Evolutionary conservation across 2,797 vertebrate genomes (phyloP).

Genomic region (Rachycentron canadum): DNA sequence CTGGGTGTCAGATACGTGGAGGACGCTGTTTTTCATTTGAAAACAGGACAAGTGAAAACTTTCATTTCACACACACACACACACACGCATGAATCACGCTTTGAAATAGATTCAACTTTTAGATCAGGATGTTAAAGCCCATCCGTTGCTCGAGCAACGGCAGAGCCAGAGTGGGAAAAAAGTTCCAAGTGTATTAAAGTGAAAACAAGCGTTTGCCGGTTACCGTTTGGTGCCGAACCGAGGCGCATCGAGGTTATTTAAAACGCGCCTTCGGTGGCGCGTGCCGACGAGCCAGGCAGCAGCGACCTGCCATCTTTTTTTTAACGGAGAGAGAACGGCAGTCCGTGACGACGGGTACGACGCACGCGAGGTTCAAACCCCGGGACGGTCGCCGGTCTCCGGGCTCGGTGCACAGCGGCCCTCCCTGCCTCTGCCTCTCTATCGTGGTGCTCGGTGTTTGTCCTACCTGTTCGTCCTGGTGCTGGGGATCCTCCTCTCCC

Average conservation of each 20-base stretch:
- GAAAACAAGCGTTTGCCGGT: not conserved
- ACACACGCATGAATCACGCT: no score
- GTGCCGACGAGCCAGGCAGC: not conserved
- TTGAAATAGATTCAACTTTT: slow-evolving; percentile 13
- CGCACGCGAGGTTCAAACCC: no score
- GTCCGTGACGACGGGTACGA: no score
- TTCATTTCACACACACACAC: no score
- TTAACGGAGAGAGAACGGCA: not conserved
- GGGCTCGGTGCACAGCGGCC: no score
- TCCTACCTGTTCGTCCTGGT: slow-evolving; percentile 58
- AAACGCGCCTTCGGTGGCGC: not conserved
- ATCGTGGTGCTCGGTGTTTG: not conserved
- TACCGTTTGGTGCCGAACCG: not conserved
- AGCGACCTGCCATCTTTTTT: slow-evolving; percentile 6
- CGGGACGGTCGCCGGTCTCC: no score
- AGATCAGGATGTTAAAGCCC: not conserved
- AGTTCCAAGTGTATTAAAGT: slow-evolving; percentile 10
- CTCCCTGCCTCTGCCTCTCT: no score
- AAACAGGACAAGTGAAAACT: no score
- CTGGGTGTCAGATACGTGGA: no score
- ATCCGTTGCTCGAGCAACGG: no score
- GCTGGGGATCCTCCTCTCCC: slow-evolving; percentile 34
- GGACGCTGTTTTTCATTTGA: no score
- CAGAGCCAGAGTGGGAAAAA: slow-evolving; percentile 24
- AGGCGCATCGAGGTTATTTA: not conserved